A percentile compares a stretch with the other conserved stretches of the same genome.
Conservation (phyloP, 2,797 vertebrate species). For the Discoglossus pictus region DNA sequence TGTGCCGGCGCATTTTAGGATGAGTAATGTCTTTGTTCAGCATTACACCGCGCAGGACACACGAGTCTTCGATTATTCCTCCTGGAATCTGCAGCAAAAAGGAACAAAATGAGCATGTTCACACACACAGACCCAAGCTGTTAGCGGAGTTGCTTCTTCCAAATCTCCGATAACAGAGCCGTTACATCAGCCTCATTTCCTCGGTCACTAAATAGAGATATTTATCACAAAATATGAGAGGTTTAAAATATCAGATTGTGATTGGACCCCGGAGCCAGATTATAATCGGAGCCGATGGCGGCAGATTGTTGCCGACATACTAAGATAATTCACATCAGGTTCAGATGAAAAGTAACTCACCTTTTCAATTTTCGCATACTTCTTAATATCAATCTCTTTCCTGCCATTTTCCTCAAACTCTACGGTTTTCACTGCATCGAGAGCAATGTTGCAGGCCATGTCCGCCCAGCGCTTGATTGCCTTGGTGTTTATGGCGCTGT, state of each 20-base stretch:
- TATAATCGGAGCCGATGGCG: too few species aligned
- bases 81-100: conserved; percentile 82
- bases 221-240: too few species aligned
- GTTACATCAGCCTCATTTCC: too few species aligned
- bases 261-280: too few species aligned
- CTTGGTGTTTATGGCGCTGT: conserved; percentile 92
- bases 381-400: conserved; percentile 95
- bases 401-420: conserved; percentile 88
- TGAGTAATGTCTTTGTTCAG: conserved; percentile 95
- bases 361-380: conserved; percentile 95
- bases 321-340: too few species aligned
- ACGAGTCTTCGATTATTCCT: conserved; percentile 88
- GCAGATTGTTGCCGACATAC: too few species aligned
- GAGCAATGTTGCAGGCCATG: conserved; percentile 86
- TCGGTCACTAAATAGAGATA: too few species aligned
- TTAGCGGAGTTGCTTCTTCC: too few species aligned
- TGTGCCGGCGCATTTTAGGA: conserved; percentile 84
- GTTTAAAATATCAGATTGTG: too few species aligned
- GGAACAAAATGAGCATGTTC: too few species aligned
- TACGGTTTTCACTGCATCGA: conserved; percentile 88
- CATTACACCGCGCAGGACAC: conserved; percentile 89
- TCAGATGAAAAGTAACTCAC: conserved; percentile 59
- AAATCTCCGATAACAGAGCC: too few species aligned
- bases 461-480: conserved; percentile 86
- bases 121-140: too few species aligned